Percentiles rank a stretch among this genome's conserved stretches.
Conservation (phyloP, 2,888 invertebrate genomes). For the Tetrapedia diversipes region DNA sequence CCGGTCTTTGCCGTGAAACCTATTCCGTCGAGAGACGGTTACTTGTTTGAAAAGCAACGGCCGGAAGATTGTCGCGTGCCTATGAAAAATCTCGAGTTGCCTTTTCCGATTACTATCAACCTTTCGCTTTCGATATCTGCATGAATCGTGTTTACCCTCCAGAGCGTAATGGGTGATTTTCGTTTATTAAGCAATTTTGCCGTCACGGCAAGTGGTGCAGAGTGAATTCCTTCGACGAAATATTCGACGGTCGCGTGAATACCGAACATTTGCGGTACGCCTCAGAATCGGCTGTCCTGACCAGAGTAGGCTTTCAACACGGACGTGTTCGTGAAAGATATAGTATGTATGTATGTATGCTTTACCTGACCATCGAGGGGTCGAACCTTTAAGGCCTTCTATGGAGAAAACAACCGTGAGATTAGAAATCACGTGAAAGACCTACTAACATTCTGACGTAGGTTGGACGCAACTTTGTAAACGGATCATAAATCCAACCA, state of each 20-base stretch:
- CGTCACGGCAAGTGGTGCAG: not conserved
- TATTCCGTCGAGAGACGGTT: conserved; percentile 30
- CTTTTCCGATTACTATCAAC: conserved; percentile 7
- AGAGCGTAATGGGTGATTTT: too few relatives aligned
- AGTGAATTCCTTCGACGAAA: not conserved
- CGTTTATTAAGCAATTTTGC: not conserved
- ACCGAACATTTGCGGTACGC: conserved; percentile 43
- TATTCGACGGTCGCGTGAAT: conserved; percentile 17
- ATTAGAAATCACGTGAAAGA: conserved; percentile 54
- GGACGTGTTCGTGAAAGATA: conserved; percentile 45
- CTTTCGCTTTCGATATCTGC: too few relatives aligned
- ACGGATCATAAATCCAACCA: conserved; percentile 13
- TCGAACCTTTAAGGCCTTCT: conserved; percentile 29
- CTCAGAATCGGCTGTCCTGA: conserved; percentile 33
- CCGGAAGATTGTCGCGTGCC: conserved; percentile 63
- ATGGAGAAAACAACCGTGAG: conserved; percentile 58
- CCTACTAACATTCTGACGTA: conserved; percentile 19
- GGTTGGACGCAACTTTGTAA: conserved; percentile 32
- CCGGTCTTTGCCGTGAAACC: conserved; percentile 32
- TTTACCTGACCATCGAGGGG: conserved; percentile 46
- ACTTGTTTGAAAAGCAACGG: conserved; percentile 60
- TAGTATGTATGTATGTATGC: conserved; percentile 36
- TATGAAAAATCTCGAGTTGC: not conserved
- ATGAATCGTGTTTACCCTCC: not conserved
- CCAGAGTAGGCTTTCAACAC: conserved; percentile 38